These are phyloP conservation scores for Serranus cabrilla DNA, from an alignment of 2,797 vertebrate genomes.

Conservation along the genomic window DNA sequence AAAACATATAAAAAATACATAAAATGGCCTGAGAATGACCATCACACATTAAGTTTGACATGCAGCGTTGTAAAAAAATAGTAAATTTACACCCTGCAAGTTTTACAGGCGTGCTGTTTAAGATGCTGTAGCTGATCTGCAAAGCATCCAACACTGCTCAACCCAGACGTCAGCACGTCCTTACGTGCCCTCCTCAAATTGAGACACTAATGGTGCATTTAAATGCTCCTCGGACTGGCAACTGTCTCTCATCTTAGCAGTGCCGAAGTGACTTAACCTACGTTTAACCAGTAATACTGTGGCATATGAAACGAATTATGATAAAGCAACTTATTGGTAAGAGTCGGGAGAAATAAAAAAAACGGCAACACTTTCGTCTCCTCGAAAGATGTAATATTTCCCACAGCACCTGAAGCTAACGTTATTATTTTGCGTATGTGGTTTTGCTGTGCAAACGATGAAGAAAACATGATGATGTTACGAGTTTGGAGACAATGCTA, in stretches of 20 bases:
- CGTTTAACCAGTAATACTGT: fast-evolving
- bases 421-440: constrained; percentile 45
- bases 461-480: constrained; percentile 55
- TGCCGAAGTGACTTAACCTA: background rate
- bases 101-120: background rate
- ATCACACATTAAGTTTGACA: no score
- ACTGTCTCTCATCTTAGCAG: fast-evolving
- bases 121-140: constrained; percentile 6
- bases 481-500: constrained; percentile 45
- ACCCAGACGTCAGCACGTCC: constrained; percentile 62
- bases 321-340: background rate
- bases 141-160: constrained; percentile 21
- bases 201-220: constrained; percentile 59
- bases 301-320: fast-evolving
- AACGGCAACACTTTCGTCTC: fast-evolving
- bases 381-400: constrained; percentile 8
- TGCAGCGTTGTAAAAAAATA: no score
- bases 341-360: background rate
- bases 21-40: no score
- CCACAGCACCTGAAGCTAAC: constrained; percentile 21
- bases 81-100: no score
- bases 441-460: constrained; percentile 38
- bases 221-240: constrained; percentile 22
- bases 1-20: no score
- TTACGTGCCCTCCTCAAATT: constrained; percentile 42